Conservation (phyloP, 30 jellyfish, hydroid and myxozoan genomes). For the Catostylus mosaicus region DNA sequence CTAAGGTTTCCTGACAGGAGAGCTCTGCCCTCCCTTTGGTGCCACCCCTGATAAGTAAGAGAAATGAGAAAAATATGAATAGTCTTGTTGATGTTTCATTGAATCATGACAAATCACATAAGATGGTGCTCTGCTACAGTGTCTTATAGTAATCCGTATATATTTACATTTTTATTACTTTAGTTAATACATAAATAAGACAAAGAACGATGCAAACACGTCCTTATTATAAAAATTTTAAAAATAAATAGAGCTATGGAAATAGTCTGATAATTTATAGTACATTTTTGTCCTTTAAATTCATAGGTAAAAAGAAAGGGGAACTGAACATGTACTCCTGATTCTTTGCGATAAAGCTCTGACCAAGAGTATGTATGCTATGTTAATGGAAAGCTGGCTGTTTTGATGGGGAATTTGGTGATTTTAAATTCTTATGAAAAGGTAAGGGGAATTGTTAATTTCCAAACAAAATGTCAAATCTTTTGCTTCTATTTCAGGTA, state of each 20-base stretch:
- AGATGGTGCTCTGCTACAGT: constrained; percentile 35
- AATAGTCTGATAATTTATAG: constrained; percentile 43
- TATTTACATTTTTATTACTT: constrained; percentile 18
- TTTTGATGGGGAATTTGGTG: too few species aligned
- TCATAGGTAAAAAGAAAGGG: neutral
- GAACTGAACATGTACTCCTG: constrained; percentile 4
- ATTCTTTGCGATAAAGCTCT: too few species aligned
- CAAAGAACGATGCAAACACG: constrained; percentile 24
- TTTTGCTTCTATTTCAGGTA: too few species aligned
- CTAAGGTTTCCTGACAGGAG: too few species aligned
- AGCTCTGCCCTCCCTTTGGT: too few species aligned
- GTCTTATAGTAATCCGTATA: constrained; percentile 12
- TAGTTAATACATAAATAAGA: constrained; percentile 37
- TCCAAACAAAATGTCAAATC: too few species aligned
- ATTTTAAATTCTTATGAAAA: too few species aligned
- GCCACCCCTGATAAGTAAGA: too few species aligned
- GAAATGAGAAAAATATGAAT: too few species aligned
- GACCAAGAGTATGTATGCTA: too few species aligned
- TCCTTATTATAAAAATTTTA: constrained; percentile 29
- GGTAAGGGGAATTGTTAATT: too few species aligned
- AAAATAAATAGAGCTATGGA: constrained; percentile 47
- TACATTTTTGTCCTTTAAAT: constrained; percentile 10
- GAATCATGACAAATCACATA: constrained; percentile 50
- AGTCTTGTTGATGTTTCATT: constrained; percentile 6
- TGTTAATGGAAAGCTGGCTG: too few species aligned